phyloP scores from a whole-genome alignment of 2,113 vertebrate species.

The Porphyrio hochstetteri region DNA sequence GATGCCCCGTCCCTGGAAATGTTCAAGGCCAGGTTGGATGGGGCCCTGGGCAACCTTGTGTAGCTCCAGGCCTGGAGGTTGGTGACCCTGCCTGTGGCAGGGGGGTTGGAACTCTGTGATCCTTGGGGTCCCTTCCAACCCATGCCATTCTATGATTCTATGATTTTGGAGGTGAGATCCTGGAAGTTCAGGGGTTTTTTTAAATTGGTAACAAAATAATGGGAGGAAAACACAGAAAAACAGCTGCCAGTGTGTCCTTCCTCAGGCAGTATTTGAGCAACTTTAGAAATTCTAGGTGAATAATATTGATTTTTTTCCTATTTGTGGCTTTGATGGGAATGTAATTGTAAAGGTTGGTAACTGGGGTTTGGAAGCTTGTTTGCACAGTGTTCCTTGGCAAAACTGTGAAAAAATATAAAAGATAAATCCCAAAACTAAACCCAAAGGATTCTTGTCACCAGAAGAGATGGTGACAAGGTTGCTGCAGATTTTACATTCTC shows the following conservation, averaged over 20 bases:
- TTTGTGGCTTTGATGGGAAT: conserved; percentile 22
- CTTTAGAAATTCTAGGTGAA: not conserved
- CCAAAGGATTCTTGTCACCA: not conserved
- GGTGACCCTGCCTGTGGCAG: too few species aligned
- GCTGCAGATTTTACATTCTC: not conserved
- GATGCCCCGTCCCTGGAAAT: too few species aligned
- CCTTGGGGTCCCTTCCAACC: too few species aligned
- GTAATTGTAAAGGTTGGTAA: not conserved
- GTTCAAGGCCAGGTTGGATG: too few species aligned
- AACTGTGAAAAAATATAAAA: not conserved
- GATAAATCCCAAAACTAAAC: not conserved
- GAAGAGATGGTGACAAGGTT: not conserved
- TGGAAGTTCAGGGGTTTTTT: not conserved
- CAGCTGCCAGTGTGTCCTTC: not conserved
- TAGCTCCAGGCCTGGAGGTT: too few species aligned
- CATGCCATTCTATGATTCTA: too few species aligned
- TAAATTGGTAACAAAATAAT: not conserved
- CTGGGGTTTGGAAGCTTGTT: not conserved
- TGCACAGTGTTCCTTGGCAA: not conserved
- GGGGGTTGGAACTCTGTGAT: too few species aligned
- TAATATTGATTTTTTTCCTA: not conserved
- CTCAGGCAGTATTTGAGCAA: not conserved
- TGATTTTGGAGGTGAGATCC: not conserved
- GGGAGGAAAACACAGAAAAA: accelerated
- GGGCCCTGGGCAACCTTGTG: too few species aligned